phyloP scores from a whole-genome alignment of 2,797 vertebrate genomes.

The Cirrhinus mrigala region DNA sequence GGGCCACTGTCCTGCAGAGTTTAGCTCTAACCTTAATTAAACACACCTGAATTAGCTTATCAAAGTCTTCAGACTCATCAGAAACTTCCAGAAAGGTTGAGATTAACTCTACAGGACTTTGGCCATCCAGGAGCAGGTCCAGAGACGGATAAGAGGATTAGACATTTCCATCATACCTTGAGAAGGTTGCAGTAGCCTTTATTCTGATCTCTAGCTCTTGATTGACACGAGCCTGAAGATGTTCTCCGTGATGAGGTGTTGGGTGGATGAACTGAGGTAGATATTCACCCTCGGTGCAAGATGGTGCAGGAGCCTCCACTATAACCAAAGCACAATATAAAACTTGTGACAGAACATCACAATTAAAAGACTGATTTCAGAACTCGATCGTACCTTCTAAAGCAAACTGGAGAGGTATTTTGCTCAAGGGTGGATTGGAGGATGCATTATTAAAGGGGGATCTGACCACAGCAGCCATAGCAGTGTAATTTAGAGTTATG shows the following conservation, averaged over 20 bases:
- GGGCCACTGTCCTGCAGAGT: too few relatives aligned
- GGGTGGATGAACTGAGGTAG: constrained; percentile 32
- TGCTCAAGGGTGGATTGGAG: constrained; percentile 3
- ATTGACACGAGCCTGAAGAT: too few relatives aligned
- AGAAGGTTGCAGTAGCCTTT: background rate
- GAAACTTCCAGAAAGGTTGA: too few relatives aligned
- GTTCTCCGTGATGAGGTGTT: background rate
- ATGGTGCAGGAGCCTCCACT: constrained; percentile 26
- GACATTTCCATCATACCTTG: background rate
- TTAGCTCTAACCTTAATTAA: too few relatives aligned
- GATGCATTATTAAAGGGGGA: background rate
- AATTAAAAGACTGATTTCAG: background rate
- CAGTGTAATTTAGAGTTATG: constrained; percentile 53
- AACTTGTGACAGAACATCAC: background rate
- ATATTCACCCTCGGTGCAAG: constrained; percentile 27
- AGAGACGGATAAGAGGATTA: too few relatives aligned
- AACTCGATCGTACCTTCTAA: background rate
- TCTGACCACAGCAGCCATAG: constrained; percentile 37
- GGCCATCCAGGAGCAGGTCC: too few relatives aligned
- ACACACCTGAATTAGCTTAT: too few relatives aligned
- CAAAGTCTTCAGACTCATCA: too few relatives aligned
- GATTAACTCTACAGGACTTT: too few relatives aligned
- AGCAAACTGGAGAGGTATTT: constrained; percentile 35
- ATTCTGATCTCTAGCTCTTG: constrained; percentile 23
- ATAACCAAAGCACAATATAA: background rate